phyloP scores from a whole-genome alignment of 2,888 invertebrate genomes.

The Nowickia ferox region DNA sequence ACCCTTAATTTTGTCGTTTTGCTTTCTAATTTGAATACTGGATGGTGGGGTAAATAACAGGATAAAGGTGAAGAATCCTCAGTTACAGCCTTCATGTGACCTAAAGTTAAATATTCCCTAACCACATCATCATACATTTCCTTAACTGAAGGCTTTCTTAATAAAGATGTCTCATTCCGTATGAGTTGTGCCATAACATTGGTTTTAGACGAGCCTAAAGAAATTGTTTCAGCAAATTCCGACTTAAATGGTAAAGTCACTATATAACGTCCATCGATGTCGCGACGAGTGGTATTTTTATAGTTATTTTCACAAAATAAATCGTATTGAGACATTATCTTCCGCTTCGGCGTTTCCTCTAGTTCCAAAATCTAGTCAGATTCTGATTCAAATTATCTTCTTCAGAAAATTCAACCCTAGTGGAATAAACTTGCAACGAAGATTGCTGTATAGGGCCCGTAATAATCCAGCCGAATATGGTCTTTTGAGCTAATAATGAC shows the following conservation, averaged over 20 bases:
- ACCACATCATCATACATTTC: background rate
- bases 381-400: background rate
- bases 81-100: background rate
- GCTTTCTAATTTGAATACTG: background rate
- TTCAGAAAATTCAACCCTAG: background rate
- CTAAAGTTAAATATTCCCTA: too few species aligned
- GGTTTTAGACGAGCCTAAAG: background rate
- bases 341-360: background rate
- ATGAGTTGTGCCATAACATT: background rate
- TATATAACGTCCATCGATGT: background rate
- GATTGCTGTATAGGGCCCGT: background rate
- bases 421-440: background rate
- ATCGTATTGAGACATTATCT: background rate
- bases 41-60: too few species aligned
- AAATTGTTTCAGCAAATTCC: background rate
- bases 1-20: constrained; percentile 6
- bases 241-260: background rate
- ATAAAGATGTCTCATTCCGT: background rate
- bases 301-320: background rate
- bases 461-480: too few species aligned
- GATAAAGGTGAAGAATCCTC: too few species aligned
- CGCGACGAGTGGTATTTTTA: background rate
- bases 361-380: constrained; percentile 1
- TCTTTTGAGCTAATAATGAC: too few species aligned
- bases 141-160: background rate